Conservation (phyloP, 2,888 invertebrate species). For the Eupithecia subfuscata region DNA sequence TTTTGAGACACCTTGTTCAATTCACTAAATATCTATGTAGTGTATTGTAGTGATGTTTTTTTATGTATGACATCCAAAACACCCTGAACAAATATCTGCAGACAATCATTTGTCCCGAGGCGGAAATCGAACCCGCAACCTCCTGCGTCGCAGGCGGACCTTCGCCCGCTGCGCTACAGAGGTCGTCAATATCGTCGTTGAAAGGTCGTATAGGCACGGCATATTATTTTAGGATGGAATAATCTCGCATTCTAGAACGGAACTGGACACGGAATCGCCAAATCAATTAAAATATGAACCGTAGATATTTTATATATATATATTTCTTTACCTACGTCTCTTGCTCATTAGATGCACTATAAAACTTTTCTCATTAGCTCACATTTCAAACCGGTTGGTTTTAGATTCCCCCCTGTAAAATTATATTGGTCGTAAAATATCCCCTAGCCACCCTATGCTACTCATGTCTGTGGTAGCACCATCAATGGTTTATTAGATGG, state of each 20-base stretch:
- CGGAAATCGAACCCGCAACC: no score
- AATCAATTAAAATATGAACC: neutral
- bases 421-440: slow-evolving; percentile 76
- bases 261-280: neutral
- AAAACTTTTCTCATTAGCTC: slow-evolving; percentile 19
- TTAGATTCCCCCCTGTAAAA: slow-evolving; percentile 61
- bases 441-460: slow-evolving; percentile 68
- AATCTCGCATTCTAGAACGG: neutral
- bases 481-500: slow-evolving; percentile 48
- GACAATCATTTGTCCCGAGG: no score
- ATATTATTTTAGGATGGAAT: no score
- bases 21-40: no score
- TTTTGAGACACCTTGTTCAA: no score
- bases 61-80: no score
- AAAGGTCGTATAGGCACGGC: no score
- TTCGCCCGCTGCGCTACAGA: no score
- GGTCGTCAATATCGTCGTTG: no score
- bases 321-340: neutral
- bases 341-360: slow-evolving; percentile 7
- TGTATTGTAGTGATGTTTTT: no score
- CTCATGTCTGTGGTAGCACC: slow-evolving; percentile 45
- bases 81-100: no score
- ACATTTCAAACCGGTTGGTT: slow-evolving; percentile 35
- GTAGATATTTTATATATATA: neutral
- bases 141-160: no score